A percentile compares a stretch with the other conserved stretches of the same genome.
Conservation (phyloP, 2,888 invertebrate species). For the Brachylomia viminalis region DNA sequence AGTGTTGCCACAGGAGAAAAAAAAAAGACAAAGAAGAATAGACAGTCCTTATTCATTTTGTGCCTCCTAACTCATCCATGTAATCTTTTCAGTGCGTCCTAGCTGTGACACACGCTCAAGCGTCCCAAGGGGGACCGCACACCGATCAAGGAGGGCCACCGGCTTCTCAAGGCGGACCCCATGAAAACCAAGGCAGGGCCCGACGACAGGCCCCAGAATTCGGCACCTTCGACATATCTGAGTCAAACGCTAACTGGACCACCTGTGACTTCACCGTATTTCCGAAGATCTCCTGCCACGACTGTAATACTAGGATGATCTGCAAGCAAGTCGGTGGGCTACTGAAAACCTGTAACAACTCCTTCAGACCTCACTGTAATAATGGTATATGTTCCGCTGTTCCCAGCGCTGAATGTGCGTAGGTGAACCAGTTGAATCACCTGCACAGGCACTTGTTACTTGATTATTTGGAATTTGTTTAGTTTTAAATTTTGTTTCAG, state of each 20-base stretch:
- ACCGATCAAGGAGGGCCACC: constrained; percentile 39
- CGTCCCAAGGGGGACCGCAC: constrained; percentile 49
- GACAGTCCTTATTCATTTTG: not conserved
- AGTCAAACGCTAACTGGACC: constrained; percentile 65
- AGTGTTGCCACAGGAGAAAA: no score
- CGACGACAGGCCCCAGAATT: constrained; percentile 40
- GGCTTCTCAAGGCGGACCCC: constrained; percentile 39
- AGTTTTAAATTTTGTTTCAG: not conserved
- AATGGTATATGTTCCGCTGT: constrained; percentile 77
- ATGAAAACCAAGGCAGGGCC: constrained; percentile 53
- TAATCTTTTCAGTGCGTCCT: constrained; percentile 52
- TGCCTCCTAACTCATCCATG: not conserved
- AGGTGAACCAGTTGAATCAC: not conserved
- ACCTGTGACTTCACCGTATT: constrained; percentile 70
- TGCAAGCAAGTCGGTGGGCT: constrained; percentile 79
- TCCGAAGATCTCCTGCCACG: constrained; percentile 73
- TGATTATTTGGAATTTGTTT: not conserved
- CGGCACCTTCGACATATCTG: constrained; percentile 33
- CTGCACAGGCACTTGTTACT: not conserved
- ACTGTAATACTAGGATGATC: constrained; percentile 77
- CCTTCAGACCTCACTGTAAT: constrained; percentile 76
- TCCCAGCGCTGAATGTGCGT: constrained; percentile 72
- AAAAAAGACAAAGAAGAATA: no score
- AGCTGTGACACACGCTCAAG: constrained; percentile 36
- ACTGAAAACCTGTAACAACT: constrained; percentile 71